Base-by-base conservation (phyloP, 2,797 vertebrate genomes). In the Spatula versicolor region DNA sequence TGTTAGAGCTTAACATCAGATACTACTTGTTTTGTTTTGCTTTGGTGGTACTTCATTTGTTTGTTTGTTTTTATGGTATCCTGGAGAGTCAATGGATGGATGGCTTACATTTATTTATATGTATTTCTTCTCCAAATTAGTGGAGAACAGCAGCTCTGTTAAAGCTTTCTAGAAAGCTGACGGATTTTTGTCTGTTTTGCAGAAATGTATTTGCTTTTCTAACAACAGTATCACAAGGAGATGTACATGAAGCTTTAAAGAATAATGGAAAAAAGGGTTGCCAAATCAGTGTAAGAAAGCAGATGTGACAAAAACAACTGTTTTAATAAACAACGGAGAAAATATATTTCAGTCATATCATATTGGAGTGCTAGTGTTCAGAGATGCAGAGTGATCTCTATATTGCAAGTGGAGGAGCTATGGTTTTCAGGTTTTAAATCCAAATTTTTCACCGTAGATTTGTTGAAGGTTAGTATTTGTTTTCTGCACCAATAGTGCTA, bases 61-160 rank as follows among this genome's bases (percentile, higher is more conserved):
- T 46, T 14, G 22, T 8, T 56, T 80, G 26, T 62, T 62, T 76
- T 60, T 59, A 46, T 3, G 19, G 7, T n/a, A 60, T 41, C 26
- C 56, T 75, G 37, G 80, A n/a, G 23, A 41, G 10, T 14, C 67
- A 33, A 13, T 56, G 17, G 30, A 28, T 80, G 26, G 21, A 68
- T 52, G 2, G 2, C 67, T 88, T 86, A 26, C 6, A n/a, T 63
- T 14, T 50, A 45, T 67, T 64, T 33, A 23, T 33, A 10, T 4
- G 1, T n/a, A 17, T 69, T 74, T 86, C n/a, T 80, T 76, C 35
- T 71, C 28, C 9, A 46, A 2, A 30, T 13, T 37, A 3, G 10
- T 67, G 31, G 7, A 62, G 66, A 86, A 62, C 1, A 52, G 0
- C 0, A 37, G 0, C 6, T 54, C 33, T 54, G 5, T 33, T 50